phyloP scores from a whole-genome alignment of 2,888 invertebrate species.

The Nomada ruficornis region DNA sequence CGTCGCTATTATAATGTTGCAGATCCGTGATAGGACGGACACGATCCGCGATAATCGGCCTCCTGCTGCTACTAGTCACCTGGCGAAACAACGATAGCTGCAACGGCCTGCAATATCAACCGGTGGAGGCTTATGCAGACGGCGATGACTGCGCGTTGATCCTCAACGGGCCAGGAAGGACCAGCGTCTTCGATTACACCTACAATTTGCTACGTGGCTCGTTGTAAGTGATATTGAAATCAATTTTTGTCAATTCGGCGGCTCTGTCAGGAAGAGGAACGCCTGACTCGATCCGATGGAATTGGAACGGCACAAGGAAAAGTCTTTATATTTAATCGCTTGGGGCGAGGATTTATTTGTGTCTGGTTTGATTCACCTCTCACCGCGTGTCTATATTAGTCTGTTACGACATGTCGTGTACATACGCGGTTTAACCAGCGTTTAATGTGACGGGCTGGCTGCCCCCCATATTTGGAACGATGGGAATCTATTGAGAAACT shows the following conservation, averaged over 20 bases:
- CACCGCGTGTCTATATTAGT: constrained; percentile 19
- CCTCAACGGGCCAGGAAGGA: constrained; percentile 91
- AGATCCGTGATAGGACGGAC: constrained; percentile 73
- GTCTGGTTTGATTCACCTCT: constrained; percentile 10
- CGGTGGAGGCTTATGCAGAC: constrained; percentile 74
- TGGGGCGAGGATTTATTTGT: constrained; percentile 15
- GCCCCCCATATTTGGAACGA: too few relatives aligned
- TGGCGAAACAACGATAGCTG: constrained; percentile 47
- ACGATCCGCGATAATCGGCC: constrained; percentile 66
- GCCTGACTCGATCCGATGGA: not conserved
- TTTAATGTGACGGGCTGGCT: not conserved
- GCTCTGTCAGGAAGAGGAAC: not conserved
- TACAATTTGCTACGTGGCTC: constrained; percentile 92
- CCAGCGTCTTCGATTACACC: constrained; percentile 93
- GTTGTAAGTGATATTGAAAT: constrained; percentile 87
- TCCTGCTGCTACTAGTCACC: constrained; percentile 61
- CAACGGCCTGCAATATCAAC: constrained; percentile 78
- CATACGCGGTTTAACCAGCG: not conserved
- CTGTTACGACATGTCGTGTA: constrained; percentile 6
- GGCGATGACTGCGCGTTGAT: constrained; percentile 91
- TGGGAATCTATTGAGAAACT: too few relatives aligned
- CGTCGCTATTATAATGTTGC: constrained; percentile 62
- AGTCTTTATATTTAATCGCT: not conserved
- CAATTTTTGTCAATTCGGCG: too few relatives aligned
- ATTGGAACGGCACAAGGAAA: not conserved